phyloP scores from a whole-genome alignment of 2,797 vertebrate genomes.

The Lepilemur septentrionalis region DNA sequence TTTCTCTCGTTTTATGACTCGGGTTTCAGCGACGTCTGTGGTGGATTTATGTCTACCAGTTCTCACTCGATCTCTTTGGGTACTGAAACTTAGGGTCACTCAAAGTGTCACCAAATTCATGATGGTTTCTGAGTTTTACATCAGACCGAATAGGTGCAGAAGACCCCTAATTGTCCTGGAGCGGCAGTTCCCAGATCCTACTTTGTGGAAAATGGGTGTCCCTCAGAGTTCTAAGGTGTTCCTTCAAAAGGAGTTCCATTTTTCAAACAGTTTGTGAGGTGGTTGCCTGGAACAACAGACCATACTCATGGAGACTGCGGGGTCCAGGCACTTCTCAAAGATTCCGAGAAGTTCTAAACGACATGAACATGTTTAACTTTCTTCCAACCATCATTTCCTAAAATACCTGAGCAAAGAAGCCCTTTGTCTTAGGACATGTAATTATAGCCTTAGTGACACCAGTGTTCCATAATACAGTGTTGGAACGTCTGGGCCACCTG shows the following conservation, averaged over 20 bases:
- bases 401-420: not conserved
- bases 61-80: not conserved
- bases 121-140: not conserved
- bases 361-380: accelerated
- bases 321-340: not conserved
- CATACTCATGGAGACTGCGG: accelerated
- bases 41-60: accelerated
- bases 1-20: not conserved
- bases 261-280: not conserved
- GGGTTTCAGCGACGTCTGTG: not conserved
- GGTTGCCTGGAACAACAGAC: not conserved
- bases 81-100: not conserved
- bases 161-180: not conserved
- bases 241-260: not conserved
- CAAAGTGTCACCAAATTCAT: too few species aligned
- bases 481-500: accelerated
- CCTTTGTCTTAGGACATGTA: not conserved
- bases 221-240: not conserved
- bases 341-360: not conserved
- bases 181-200: not conserved
- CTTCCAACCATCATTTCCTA: too few species aligned
- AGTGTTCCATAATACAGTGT: accelerated
- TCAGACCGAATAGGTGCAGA: not conserved
- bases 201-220: accelerated
- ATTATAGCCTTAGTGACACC: accelerated